These are phyloP conservation scores for Anas georgica DNA, from an alignment of 2,797 vertebrate species.

Conservation along the genomic window DNA sequence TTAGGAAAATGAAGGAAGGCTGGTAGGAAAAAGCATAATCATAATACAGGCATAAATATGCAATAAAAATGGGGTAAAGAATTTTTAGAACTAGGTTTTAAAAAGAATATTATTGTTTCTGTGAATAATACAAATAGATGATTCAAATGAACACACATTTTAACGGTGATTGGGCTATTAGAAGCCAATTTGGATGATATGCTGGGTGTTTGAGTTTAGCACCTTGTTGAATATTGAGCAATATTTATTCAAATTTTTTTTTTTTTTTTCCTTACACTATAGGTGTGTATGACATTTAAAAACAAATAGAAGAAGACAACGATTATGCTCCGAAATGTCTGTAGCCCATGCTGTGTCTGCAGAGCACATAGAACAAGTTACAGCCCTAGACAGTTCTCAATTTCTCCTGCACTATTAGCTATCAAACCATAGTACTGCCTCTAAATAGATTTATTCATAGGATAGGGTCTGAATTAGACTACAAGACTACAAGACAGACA, in stretches of 20 bases:
- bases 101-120: neutral
- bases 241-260: neutral
- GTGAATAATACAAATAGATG: neutral
- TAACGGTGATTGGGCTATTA: neutral
- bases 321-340: neutral
- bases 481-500: neutral
- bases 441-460: neutral
- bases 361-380: neutral
- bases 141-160: neutral
- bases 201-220: neutral
- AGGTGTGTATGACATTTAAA: neutral
- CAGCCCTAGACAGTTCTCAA: neutral
- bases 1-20: neutral
- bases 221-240: neutral
- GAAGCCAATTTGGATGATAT: neutral
- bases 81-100: rapidly evolving
- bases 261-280: neutral
- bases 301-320: neutral
- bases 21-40: neutral
- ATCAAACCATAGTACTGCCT: neutral
- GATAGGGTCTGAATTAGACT: neutral
- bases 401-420: neutral
- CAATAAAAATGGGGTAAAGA: neutral
- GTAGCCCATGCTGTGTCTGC: neutral
- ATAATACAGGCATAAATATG: neutral